Percentiles rank a stretch among this genome's conserved stretches.
Conservation (phyloP, 2,797 vertebrate genomes). For the Channa striata region DNA sequence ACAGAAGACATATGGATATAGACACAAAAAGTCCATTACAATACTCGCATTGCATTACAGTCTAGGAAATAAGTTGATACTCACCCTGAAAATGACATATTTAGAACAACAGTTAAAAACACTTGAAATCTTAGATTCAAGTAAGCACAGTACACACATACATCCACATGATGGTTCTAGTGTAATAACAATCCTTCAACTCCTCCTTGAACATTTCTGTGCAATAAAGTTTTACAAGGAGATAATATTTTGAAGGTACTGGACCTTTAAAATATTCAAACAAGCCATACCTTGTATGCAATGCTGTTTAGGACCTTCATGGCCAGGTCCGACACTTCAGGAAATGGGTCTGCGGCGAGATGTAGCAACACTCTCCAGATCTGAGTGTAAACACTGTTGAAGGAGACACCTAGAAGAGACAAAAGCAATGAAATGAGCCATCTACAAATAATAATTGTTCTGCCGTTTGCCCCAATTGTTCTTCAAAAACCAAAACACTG, state of each 20-base stretch:
- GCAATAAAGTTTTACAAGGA: no score
- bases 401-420: constrained; percentile 90
- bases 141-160: neutral
- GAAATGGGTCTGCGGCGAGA: constrained; percentile 95
- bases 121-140: neutral
- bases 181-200: no score
- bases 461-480: neutral
- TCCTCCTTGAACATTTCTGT: no score
- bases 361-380: constrained; percentile 97
- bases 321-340: constrained; percentile 95
- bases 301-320: constrained; percentile 99
- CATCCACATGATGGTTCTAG: neutral
- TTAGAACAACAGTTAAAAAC: neutral
- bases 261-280: neutral
- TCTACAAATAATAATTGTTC: neutral
- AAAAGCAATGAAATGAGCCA: neutral
- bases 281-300: constrained; percentile 91
- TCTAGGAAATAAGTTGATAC: constrained; percentile 2
- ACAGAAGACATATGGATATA: constrained; percentile 17
- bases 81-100: constrained; percentile 11
- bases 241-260: no score
- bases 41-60: constrained; percentile 7
- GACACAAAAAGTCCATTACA: constrained; percentile 25
- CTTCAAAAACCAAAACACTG: neutral
- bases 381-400: constrained; percentile 99